A percentile compares a stretch with the other conserved stretches of the same genome.
phyloP scores from a whole-genome alignment of 2,797 vertebrate species.

The Sus cebifrons region DNA sequence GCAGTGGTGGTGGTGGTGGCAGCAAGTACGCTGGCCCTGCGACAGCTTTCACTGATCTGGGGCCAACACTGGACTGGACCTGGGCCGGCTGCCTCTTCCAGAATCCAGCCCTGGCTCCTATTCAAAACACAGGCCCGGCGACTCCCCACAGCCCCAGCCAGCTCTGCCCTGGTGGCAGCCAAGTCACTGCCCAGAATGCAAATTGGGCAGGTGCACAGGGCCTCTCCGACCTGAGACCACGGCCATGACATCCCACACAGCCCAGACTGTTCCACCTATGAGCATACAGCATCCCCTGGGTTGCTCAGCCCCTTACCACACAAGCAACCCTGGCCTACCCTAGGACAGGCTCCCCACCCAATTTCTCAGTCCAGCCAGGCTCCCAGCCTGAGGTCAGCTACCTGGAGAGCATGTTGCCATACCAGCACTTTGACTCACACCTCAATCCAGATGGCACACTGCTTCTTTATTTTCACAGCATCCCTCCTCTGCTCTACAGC shows the following conservation, averaged over 20 bases:
- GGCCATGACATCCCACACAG: neutral
- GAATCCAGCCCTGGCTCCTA: slow-evolving; percentile 92
- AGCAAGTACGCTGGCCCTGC: slow-evolving; percentile 87
- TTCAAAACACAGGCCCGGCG: slow-evolving; percentile 89
- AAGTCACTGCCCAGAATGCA: slow-evolving; percentile 88
- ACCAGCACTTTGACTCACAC: neutral
- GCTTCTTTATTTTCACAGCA: neutral
- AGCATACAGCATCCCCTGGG: neutral
- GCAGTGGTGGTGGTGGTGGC: neutral
- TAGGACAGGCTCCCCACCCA: fast-evolving
- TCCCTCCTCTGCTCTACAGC: neutral
- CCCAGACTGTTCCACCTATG: neutral
- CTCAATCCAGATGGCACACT: neutral
- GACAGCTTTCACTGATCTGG: slow-evolving; percentile 95
- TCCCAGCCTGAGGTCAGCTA: neutral
- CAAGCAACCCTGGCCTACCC: neutral
- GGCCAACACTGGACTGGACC: slow-evolving; percentile 93
- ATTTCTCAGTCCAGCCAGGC: neutral
- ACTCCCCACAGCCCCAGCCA: slow-evolving; percentile 87
- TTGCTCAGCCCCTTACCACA: neutral
- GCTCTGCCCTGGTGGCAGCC: slow-evolving; percentile 84
- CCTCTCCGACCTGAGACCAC: neutral
- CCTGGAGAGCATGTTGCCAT: neutral
- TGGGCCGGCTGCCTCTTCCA: slow-evolving; percentile 90
- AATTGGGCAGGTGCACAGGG: slow-evolving; percentile 89